Percentiles rank a stretch among this genome's conserved stretches.
Conservation (phyloP, 2,797 vertebrate species). For the Leptoclinus maculatus region DNA sequence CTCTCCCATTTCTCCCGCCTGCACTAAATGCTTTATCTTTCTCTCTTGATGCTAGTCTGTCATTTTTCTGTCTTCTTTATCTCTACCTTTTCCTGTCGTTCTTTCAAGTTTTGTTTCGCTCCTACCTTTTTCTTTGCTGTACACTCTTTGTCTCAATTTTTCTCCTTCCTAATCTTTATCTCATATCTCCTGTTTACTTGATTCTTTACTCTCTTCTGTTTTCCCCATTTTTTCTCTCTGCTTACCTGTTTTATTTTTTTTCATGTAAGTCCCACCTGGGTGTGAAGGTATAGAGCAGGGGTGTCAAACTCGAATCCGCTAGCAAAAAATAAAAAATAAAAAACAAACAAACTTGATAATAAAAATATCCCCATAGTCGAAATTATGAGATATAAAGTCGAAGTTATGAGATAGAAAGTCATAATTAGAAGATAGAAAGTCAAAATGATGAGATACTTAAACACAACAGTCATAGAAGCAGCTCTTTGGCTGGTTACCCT, state of each 20-base stretch:
- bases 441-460: no score
- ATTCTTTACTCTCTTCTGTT: not conserved
- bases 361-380: no score
- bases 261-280: not conserved
- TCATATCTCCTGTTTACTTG: not conserved
- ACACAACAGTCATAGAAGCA: no score
- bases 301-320: no score
- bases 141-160: not conserved
- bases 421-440: no score
- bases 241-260: not conserved
- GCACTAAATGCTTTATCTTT: constrained; percentile 18
- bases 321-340: no score
- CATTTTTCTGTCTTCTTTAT: not conserved
- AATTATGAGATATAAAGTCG: no score
- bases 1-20: not conserved
- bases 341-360: no score
- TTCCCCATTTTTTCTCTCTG: not conserved
- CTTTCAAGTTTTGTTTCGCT: not conserved
- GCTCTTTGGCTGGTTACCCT: no score
- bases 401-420: no score
- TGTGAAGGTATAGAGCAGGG: not conserved
- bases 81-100: not conserved
- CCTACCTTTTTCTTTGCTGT: not conserved
- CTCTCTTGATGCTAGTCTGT: not conserved
- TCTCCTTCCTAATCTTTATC: not conserved